Evolutionary conservation across 2,797 vertebrate genomes (phyloP).

Genomic region (Melanotaenia pygmaea): DNA sequence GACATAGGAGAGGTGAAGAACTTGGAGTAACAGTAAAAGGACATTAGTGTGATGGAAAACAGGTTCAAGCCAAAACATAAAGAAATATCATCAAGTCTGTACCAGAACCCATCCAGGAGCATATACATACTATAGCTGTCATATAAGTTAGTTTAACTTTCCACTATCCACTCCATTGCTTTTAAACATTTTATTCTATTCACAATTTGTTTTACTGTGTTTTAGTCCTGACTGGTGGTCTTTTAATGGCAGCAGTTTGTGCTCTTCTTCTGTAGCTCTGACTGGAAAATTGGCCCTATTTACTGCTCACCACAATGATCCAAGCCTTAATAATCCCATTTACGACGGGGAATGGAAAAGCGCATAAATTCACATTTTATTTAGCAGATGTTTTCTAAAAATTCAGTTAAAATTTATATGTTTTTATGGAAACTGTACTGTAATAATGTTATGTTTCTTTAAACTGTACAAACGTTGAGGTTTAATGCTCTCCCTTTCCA

Average conservation of each 20-base stretch:
- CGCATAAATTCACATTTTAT: neutral
- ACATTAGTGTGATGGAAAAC: neutral
- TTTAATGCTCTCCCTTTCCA: neutral
- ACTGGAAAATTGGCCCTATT: neutral
- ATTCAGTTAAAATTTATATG: neutral
- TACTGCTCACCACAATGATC: neutral
- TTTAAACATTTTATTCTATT: neutral
- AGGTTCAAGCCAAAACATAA: neutral
- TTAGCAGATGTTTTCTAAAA: neutral
- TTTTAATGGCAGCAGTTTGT: neutral
- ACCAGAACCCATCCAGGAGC: neutral
- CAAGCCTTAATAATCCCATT: constrained; percentile 1
- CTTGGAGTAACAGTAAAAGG: neutral
- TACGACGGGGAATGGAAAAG: neutral
- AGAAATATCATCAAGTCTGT: no score
- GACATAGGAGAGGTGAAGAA: no score
- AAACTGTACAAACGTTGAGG: neutral
- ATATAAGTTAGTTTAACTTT: neutral
- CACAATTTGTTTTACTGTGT: neutral
- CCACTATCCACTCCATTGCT: neutral
- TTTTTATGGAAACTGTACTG: neutral
- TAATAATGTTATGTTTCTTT: neutral
- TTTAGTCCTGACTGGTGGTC: neutral
- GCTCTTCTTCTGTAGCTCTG: neutral
- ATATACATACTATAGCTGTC: neutral